Evolutionary conservation across 2,888 invertebrate genomes (phyloP).

Genomic region (Andrena camellia): DNA sequence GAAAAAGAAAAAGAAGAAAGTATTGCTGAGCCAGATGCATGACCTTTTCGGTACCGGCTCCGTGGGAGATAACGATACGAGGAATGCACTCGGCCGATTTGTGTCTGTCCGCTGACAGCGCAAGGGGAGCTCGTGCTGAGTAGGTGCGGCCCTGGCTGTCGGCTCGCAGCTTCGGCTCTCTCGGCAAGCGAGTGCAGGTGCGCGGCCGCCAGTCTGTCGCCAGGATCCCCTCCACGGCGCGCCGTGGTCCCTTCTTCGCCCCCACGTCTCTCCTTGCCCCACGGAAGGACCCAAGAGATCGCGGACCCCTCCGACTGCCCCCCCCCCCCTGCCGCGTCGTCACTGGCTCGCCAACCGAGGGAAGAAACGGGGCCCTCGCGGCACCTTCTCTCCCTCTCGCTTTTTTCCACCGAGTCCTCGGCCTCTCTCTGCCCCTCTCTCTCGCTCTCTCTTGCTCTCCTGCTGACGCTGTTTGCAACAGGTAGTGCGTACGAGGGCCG

Average conservation of each 20-base stretch:
- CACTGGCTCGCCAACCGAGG: constrained; percentile 44
- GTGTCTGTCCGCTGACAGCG: constrained; percentile 57
- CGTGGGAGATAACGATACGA: constrained; percentile 64
- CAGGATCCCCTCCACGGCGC: constrained; percentile 71
- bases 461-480: constrained; percentile 54
- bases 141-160: constrained; percentile 81
- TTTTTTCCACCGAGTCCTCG: constrained; percentile 23
- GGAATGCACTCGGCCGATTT: constrained; percentile 77
- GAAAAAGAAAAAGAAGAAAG: not conserved
- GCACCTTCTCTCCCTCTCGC: constrained; percentile 45
- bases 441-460: constrained; percentile 12
- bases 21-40: constrained; percentile 41
- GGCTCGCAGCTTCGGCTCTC: constrained; percentile 71
- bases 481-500: constrained; percentile 61
- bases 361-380: constrained; percentile 59
- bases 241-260: constrained; percentile 60
- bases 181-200: constrained; percentile 81
- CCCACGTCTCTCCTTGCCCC: constrained; percentile 45
- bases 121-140: constrained; percentile 57
- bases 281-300: constrained; percentile 60
- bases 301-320: constrained; percentile 68
- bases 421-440: constrained; percentile 11
- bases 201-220: constrained; percentile 84
- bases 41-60: constrained; percentile 58
- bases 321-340: constrained; percentile 64